Conservation (phyloP, 2,888 invertebrate genomes). For the Epinotia demarniana region DNA sequence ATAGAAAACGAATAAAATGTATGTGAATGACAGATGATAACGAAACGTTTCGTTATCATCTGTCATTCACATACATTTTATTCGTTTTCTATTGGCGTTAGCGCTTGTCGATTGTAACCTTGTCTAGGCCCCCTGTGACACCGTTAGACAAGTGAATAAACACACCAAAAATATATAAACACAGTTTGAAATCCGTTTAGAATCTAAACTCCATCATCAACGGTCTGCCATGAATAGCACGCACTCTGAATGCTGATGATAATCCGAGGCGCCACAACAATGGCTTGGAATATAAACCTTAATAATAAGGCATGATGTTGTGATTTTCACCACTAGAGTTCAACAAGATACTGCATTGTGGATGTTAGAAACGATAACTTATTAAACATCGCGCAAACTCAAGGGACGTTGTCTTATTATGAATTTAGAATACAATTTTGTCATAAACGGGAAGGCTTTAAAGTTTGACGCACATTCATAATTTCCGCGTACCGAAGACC, state of each 20-base stretch:
- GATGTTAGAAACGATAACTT: not conserved
- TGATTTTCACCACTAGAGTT: not conserved
- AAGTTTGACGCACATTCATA: conserved; percentile 7
- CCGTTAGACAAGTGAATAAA: not conserved
- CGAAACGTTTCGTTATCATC: too few relatives aligned
- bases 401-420: conserved; percentile 1
- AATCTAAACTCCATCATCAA: conserved; percentile 31
- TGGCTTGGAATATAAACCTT: not conserved
- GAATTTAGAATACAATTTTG: not conserved
- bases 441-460: not conserved
- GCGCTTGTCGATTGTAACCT: too few relatives aligned
- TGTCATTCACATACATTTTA: too few relatives aligned
- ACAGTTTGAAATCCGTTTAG: conserved; percentile 5
- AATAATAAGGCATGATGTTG: not conserved
- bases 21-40: too few relatives aligned
- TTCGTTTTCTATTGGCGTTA: too few relatives aligned
- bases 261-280: conserved; percentile 27
- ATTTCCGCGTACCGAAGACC: not conserved
- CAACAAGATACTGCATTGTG: not conserved
- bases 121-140: too few relatives aligned
- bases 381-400: conserved; percentile 18
- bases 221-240: conserved; percentile 15
- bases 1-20: too few relatives aligned
- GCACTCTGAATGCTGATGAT: conserved; percentile 35
- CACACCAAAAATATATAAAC: conserved; percentile 3